These are phyloP conservation scores for Acrocephalus arundinaceus DNA, from an alignment of 2,113 vertebrate species.

Conservation along the genomic window DNA sequence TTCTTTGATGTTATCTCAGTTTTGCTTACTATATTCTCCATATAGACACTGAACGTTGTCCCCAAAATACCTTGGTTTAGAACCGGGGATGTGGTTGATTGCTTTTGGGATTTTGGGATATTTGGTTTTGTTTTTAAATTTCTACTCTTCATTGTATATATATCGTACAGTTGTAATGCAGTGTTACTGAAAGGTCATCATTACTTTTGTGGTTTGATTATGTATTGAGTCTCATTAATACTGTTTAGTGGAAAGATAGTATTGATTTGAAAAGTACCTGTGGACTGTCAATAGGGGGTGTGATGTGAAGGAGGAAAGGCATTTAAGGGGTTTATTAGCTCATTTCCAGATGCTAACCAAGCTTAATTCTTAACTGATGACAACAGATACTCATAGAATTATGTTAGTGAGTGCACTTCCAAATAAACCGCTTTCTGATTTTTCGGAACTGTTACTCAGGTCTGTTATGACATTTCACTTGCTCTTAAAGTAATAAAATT, in stretches of 20 bases:
- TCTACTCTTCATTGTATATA: not conserved
- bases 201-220: not conserved
- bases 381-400: not conserved
- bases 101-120: not conserved
- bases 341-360: not conserved
- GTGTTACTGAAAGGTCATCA: not conserved
- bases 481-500: conserved; percentile 3
- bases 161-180: not conserved
- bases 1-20: not conserved
- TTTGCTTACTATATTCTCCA: not conserved
- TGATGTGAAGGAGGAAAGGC: conserved; percentile 34
- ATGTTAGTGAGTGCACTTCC: not conserved
- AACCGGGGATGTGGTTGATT: not conserved
- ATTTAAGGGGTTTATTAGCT: conserved; percentile 9
- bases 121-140: not conserved
- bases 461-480: not conserved
- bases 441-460: not conserved
- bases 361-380: conserved; percentile 8
- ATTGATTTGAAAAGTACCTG: conserved; percentile 53
- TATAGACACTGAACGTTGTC: not conserved
- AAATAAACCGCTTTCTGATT: not conserved
- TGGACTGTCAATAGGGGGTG: conserved; percentile 55
- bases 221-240: not conserved
- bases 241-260: not conserved
- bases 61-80: not conserved